These are phyloP conservation scores for Peromyscus nudipes DNA, from an alignment of 2,797 vertebrate species.

Conservation along the genomic window DNA sequence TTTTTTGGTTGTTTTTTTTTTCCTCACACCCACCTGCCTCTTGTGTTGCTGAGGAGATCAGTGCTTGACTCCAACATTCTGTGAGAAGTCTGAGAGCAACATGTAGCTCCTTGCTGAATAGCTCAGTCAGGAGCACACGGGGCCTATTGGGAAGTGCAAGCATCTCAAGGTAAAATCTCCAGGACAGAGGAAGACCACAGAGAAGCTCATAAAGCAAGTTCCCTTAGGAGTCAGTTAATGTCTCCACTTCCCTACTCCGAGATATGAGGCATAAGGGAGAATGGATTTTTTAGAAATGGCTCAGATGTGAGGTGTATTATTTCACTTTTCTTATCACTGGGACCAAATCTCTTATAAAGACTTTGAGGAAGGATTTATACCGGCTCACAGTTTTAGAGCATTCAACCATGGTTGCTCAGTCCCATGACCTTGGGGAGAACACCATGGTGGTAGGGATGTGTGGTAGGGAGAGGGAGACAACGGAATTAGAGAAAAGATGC, in stretches of 20 bases:
- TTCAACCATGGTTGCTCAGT: neutral
- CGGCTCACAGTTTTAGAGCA: neutral
- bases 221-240: neutral
- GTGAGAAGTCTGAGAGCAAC: neutral
- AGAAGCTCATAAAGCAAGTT: neutral
- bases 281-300: neutral
- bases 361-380: neutral
- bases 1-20: neutral
- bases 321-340: neutral
- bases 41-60: fast-evolving
- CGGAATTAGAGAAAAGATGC: neutral
- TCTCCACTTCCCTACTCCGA: neutral
- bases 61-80: neutral
- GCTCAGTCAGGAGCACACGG: fast-evolving
- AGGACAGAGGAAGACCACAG: neutral
- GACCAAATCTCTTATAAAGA: neutral
- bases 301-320: neutral
- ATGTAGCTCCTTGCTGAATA: fast-evolving
- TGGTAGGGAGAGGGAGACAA: neutral
- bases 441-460: too few species aligned
- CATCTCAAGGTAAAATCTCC: neutral
- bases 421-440: neutral
- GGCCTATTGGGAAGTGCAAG: neutral
- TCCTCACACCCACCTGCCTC: neutral
- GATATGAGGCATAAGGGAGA: neutral